These are phyloP conservation scores for Melipona bicolor DNA, from an alignment of 2,888 invertebrate genomes.

Conservation along the genomic window DNA sequence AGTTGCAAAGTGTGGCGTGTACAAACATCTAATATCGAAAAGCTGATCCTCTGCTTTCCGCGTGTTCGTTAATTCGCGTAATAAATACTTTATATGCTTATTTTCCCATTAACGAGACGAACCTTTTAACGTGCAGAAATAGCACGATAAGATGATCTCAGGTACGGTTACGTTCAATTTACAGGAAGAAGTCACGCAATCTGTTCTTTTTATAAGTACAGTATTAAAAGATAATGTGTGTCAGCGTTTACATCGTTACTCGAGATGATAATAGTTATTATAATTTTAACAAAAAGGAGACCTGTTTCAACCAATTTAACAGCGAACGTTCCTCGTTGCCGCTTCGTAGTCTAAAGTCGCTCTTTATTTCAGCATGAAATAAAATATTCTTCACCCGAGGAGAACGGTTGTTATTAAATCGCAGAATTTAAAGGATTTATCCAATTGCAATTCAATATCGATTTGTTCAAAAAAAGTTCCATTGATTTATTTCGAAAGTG, in stretches of 20 bases:
- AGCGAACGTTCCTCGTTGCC: too few relatives aligned
- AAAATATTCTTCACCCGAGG: background rate
- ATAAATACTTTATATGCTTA: conserved; percentile 1
- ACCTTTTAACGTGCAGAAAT: conserved; percentile 22
- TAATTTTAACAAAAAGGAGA: background rate
- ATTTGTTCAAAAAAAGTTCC: too few relatives aligned
- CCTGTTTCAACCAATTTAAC: background rate
- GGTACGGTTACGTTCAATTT: background rate
- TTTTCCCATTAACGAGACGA: conserved; percentile 3
- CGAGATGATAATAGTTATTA: background rate
- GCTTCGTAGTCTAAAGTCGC: background rate
- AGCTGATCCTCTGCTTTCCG: background rate
- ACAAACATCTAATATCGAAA: background rate
- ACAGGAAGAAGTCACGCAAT: conserved; percentile 19
- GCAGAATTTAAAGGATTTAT: background rate
- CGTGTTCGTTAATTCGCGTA: background rate
- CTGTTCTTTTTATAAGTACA: conserved; percentile 13
- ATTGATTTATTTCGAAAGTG: too few relatives aligned
- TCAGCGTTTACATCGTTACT: background rate
- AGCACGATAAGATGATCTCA: conserved; percentile 13
- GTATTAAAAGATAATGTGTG: background rate
- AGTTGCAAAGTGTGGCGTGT: background rate
- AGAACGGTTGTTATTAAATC: background rate
- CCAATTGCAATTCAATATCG: background rate
- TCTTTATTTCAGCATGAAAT: background rate